These are phyloP conservation scores for Athripsodes cinereus DNA, from an alignment of 2,888 invertebrate genomes.

Conservation along the genomic window DNA sequence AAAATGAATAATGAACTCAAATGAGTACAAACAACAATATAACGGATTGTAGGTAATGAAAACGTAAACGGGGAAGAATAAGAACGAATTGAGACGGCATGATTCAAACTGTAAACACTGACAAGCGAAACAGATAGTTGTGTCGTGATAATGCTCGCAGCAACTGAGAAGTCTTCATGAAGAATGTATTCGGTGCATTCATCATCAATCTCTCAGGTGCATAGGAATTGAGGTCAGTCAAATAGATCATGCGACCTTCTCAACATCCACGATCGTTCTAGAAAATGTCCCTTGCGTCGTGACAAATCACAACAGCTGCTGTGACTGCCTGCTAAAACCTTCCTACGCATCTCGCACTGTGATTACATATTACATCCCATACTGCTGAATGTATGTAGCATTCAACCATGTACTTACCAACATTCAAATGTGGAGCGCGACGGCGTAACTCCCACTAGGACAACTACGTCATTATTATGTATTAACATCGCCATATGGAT, in stretches of 20 bases:
- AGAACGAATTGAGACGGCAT: too few relatives aligned
- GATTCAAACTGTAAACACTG: too few relatives aligned
- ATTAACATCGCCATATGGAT: background rate
- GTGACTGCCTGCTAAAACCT: background rate
- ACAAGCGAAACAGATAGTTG: background rate
- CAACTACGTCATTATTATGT: background rate
- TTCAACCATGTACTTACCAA: background rate
- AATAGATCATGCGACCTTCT: background rate
- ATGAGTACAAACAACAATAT: too few relatives aligned
- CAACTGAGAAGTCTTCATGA: background rate
- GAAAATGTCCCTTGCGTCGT: background rate
- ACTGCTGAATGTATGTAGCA: too few relatives aligned
- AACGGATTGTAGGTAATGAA: too few relatives aligned
- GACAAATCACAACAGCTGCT: background rate
- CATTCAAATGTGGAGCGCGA: background rate
- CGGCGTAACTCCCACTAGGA: background rate
- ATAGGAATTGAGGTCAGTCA: background rate
- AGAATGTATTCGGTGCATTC: background rate
- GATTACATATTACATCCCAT: too few relatives aligned
- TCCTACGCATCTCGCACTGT: background rate
- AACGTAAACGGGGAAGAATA: too few relatives aligned
- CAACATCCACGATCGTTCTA: background rate
- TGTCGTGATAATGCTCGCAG: background rate
- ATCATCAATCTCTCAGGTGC: background rate
- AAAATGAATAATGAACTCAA: too few relatives aligned